Base-by-base conservation (phyloP, 2,888 invertebrate genomes). In the Xestia xanthographa region DNA sequence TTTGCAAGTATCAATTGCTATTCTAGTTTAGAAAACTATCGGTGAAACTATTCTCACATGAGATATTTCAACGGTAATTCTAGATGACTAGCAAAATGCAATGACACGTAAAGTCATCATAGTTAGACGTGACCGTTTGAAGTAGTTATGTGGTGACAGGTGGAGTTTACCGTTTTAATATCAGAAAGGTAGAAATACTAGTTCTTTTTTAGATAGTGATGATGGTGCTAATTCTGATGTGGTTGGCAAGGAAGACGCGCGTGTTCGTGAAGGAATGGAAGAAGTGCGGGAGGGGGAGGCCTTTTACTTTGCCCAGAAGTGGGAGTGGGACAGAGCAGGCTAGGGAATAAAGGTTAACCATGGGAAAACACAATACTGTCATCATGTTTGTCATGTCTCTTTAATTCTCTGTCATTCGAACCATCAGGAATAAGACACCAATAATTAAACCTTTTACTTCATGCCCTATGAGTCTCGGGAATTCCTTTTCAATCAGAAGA, bases 401-500 rank as follows among this genome's bases (percentile, higher is more conserved):
- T 14, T 43, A 3, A 41, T 48, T n/a, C 34, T 56, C 14, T 26
- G n/a, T 14, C 22, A 60, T 60, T 22, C 2, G 1, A 48, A 9
- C 2, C 29, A 17, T 67, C 58, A 20, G 45, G 45, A 56, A 67
- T 63, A 53, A 43, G n/a, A 53, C 29, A 58, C n/a, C 3, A 71
- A 82, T 34, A 71, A 65, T 72, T 62, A 68, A 45, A 67, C 22
- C 60, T 60, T 63, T 75, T 53, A 68, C 50, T 67, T 63, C 50
- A 67, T 29, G 66, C 66, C 41, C 14, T 22, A 66, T 60, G 67
- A 73, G 34, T 75, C 38, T 14, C 17, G 0, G 41, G 38, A 60
- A 80, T 87, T 80, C 22, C 26, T 77, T 75, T 86, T 80, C 79
- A 85, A 87, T 87, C 86, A 85, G 80, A 86, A 86, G 87, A 87